These are phyloP conservation scores for Dysidea cf. avara DNA, from an alignment of 37 sponge, comb jelly and placozoan species.

Conservation along the genomic window DNA sequence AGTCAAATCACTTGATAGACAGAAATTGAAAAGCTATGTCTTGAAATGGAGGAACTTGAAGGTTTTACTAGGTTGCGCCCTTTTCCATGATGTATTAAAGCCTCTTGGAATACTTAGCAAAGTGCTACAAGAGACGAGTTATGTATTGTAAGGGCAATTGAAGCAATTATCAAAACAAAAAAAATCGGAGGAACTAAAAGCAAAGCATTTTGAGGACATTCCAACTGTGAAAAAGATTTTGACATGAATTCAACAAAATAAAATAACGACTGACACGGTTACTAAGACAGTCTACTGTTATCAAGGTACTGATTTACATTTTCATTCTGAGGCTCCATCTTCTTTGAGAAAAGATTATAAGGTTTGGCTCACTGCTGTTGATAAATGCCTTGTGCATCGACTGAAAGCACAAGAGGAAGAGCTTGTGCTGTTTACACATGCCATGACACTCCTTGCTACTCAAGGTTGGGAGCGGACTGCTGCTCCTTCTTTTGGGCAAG, in stretches of 20 bases:
- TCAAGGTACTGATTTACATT: too few species aligned
- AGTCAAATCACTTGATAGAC: conserved; percentile 28
- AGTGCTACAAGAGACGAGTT: conserved; percentile 38
- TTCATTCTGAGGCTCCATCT: too few species aligned
- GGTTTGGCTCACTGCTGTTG: too few species aligned
- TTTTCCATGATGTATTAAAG: too few species aligned
- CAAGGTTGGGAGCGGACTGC: background rate
- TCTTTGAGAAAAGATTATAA: too few species aligned
- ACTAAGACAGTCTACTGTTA: too few species aligned
- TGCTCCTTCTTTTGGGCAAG: background rate
- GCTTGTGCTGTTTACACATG: too few species aligned
- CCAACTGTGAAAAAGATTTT: conserved; percentile 40
- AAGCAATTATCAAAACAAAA: too few species aligned
- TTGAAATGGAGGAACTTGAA: conserved; percentile 33
- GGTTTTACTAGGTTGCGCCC: conserved; percentile 37
- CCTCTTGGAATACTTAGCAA: too few species aligned
- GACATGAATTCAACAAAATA: conserved; percentile 12
- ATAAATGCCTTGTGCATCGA: too few species aligned
- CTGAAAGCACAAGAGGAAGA: too few species aligned
- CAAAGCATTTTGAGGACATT: conserved; percentile 19
- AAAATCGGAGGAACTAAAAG: conserved; percentile 19
- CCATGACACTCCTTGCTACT: conserved; percentile 1
- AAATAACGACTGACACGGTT: background rate
- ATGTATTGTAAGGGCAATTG: conserved; percentile 43
- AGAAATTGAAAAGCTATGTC: conserved; percentile 43